A percentile compares a stretch with the other conserved stretches of the same genome.
Conservation (phyloP, 2,113 vertebrate species). For the Cnemophilus loriae region DNA sequence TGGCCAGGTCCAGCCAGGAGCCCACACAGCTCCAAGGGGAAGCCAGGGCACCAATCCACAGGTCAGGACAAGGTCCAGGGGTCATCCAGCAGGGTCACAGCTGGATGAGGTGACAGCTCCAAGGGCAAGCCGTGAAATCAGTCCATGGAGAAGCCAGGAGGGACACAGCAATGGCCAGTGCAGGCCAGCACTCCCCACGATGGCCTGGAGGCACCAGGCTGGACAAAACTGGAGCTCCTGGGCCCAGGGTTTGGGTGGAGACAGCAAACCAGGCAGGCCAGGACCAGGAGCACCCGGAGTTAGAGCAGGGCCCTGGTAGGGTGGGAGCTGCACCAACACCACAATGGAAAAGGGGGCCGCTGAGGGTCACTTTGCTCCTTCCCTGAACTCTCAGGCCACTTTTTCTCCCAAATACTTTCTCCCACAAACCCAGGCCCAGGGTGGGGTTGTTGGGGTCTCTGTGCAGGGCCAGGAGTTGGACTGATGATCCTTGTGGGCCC, state of each 20-base stretch:
- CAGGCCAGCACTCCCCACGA: not conserved
- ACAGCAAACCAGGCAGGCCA: not conserved
- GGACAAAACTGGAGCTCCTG: not conserved
- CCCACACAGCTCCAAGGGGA: not conserved
- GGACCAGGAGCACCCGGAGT: not conserved
- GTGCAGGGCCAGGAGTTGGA: not conserved
- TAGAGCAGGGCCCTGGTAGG: not conserved
- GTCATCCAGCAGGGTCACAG: not conserved
- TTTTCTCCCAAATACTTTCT: not conserved
- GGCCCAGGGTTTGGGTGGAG: not conserved
- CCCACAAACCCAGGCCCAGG: not conserved
- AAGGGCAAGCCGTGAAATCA: not conserved
- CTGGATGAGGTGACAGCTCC: not conserved
- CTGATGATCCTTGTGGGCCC: not conserved
- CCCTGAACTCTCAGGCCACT: not conserved
- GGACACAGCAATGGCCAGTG: not conserved
- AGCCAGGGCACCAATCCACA: not conserved
- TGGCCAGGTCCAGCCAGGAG: not conserved
- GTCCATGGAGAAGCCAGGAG: not conserved
- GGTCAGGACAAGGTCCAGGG: not conserved
- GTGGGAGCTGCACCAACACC: not conserved
- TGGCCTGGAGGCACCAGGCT: not conserved
- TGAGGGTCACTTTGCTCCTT: not conserved
- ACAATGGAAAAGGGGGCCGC: rapidly evolving
- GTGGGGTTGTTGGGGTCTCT: not conserved